Evolutionary conservation across 2,797 vertebrate genomes (phyloP), one percentile per base, ranked within the genome.

Genomic region (Gobio occitaniae): DNA sequence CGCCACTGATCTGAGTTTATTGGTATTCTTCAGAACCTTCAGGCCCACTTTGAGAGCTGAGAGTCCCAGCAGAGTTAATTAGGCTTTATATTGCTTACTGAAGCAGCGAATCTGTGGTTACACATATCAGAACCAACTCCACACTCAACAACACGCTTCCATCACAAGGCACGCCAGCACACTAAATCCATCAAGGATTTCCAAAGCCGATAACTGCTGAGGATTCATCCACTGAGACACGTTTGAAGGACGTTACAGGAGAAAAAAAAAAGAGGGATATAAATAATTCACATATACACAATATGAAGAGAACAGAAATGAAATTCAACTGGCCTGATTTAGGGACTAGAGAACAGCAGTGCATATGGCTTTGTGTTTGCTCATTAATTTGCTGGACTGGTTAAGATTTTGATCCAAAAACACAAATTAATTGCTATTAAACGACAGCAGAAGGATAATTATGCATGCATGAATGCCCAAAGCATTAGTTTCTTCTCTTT

Each of bases 11-110:
- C 86, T 69, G 32, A 29, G 84, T 85, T 88, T 81, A 88, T 87
- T 87, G 85, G 82, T 88, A 90, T 88, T 90, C 84, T 85, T 87
- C 87, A 87, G 78, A 88, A 87, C 79, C 75, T 84, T 74, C 86
- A 84, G 87, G 72, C 86, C 76, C 78, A 82, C 74, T 78, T 83
- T 83, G 86, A 86, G 63, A 78, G 69, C 75, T 79, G 78, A 74
- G 65, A 84, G 52, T 90, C 89, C 87, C 87, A 48, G 50, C 82
- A 87, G 89, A 90, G 87, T 90, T 88, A 86, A 90, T 90, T 90
- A 90, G 84, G 84, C 84, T 87, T 90, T 86, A 82, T 78, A 86
- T 84, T 86, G 89, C 89, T 90, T 83, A 78, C 41, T 87, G 84
- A 79, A 86, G 89, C 87, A 87, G 75, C n/a, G 84, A 87, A 87